phyloP scores from a whole-genome alignment of 2,797 vertebrate genomes.

The Sebastes baramenuke region DNA sequence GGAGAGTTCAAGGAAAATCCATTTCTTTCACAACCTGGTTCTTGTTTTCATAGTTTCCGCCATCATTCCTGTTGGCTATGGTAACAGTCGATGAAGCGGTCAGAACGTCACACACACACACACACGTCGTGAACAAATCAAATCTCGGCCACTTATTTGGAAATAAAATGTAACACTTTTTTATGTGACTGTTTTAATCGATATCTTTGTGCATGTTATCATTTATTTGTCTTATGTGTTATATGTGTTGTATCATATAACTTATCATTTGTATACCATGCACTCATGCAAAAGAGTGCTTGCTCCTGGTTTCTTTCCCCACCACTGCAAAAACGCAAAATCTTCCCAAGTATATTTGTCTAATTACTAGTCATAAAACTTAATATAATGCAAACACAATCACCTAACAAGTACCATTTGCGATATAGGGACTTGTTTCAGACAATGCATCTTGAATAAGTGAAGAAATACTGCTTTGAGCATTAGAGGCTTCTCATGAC shows the following conservation, averaged over 20 bases:
- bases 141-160: background rate
- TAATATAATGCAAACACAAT: too few relatives aligned
- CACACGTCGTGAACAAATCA: background rate
- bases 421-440: too few relatives aligned
- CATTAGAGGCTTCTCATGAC: too few relatives aligned
- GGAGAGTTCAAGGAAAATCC: background rate
- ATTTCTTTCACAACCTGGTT: background rate
- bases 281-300: background rate
- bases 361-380: too few relatives aligned
- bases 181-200: background rate
- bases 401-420: too few relatives aligned
- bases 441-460: too few relatives aligned
- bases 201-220: background rate
- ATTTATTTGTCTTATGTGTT: background rate
- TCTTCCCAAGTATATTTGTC: too few relatives aligned
- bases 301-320: background rate
- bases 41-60: background rate
- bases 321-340: too few relatives aligned
- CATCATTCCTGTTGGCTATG: background rate
- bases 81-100: background rate
- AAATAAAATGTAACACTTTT: background rate
- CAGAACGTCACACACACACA: background rate
- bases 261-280: background rate
- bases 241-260: background rate
- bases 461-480: too few relatives aligned